phyloP scores from a whole-genome alignment of 2,888 invertebrate species.

The Agonum fuliginosum region DNA sequence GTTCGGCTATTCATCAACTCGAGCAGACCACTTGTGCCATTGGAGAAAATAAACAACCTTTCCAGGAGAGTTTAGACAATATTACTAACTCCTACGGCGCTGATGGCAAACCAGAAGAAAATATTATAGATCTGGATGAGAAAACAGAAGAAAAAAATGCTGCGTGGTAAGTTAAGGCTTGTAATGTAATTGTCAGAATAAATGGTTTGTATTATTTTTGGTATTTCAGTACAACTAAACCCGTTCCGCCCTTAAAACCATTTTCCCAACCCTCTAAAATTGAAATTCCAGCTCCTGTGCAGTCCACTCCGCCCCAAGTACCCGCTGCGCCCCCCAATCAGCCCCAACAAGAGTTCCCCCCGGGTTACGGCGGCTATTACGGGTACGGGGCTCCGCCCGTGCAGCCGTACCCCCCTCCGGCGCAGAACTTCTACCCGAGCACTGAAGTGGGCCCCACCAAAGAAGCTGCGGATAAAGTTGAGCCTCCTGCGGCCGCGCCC shows the following conservation, averaged over 20 bases:
- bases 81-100: constrained; percentile 69
- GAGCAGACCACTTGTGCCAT: constrained; percentile 70
- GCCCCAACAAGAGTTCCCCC: constrained; percentile 62
- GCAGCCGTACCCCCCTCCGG: constrained; percentile 68
- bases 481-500: not conserved
- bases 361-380: constrained; percentile 63
- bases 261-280: not conserved
- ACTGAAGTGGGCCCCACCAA: constrained; percentile 6
- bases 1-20: constrained; percentile 69
- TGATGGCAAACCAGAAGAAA: constrained; percentile 64
- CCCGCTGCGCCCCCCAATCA: constrained; percentile 65
- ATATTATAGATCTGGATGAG: constrained; percentile 63
- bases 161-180: constrained; percentile 47
- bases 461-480: not conserved
- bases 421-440: constrained; percentile 60
- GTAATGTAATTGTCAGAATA: no score
- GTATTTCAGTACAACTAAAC: no score
- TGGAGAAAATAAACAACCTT: constrained; percentile 69
- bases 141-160: constrained; percentile 59
- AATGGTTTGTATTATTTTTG: no score
- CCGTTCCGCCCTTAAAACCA: not conserved
- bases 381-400: constrained; percentile 66
- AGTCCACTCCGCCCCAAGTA: not conserved
- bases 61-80: constrained; percentile 70
- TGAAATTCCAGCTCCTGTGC: not conserved